A percentile compares a stretch with the other conserved stretches of the same genome.
phyloP scores from a whole-genome alignment of 2,797 vertebrate species.

The Urophycis tenuis region DNA sequence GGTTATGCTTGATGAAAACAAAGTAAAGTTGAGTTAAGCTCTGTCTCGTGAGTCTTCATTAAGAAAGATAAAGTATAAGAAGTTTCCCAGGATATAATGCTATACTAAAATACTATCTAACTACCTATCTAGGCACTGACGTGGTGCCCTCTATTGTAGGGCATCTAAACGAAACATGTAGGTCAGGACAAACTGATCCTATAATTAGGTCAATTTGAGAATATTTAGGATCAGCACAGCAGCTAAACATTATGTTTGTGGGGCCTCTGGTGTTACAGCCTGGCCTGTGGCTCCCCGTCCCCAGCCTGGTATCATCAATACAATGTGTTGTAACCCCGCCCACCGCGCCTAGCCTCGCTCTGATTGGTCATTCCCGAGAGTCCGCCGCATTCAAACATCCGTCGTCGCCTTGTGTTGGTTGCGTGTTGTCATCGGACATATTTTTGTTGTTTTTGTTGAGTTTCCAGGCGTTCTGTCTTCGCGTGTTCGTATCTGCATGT shows the following conservation, averaged over 20 bases:
- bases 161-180: not conserved
- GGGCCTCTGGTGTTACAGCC: not conserved
- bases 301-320: not conserved
- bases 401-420: slow-evolving; percentile 31
- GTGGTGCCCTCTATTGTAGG: not conserved
- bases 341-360: not conserved
- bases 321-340: not conserved
- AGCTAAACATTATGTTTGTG: not conserved
- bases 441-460: slow-evolving; percentile 39
- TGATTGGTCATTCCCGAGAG: slow-evolving; percentile 56
- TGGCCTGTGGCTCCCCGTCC: not conserved
- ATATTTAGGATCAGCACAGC: not conserved
- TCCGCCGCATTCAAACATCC: slow-evolving; percentile 74
- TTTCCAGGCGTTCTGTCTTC: slow-evolving; percentile 8
- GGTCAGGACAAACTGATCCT: not conserved
- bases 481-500: not conserved
- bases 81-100: too few relatives aligned
- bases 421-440: slow-evolving; percentile 22
- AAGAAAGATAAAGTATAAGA: too few relatives aligned
- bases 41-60: too few relatives aligned
- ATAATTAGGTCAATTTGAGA: not conserved
- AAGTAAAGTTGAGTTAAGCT: too few relatives aligned
- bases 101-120: too few relatives aligned
- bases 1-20: too few relatives aligned
- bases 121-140: too few relatives aligned